Conservation (phyloP, 2,797 vertebrate genomes). For the Phataginus tricuspis region DNA sequence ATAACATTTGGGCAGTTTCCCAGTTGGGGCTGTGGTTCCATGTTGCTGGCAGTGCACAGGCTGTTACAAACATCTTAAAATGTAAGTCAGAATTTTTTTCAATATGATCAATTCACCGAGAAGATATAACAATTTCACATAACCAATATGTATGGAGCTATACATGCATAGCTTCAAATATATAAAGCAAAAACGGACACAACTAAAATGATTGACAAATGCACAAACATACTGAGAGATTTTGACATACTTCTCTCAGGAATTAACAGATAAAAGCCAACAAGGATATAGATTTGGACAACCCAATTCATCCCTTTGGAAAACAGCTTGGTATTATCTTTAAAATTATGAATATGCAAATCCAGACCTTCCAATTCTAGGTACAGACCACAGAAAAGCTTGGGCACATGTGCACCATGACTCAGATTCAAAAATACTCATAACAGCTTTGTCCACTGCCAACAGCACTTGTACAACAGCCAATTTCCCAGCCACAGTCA, state of each 20-base stretch:
- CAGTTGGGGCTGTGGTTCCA: rapidly evolving
- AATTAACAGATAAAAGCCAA: background rate
- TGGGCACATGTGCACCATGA: background rate
- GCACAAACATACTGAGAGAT: background rate
- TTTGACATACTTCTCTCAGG: background rate
- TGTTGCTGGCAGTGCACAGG: background rate
- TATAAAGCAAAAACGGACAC: background rate
- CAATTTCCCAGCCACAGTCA: background rate
- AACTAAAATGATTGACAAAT: background rate
- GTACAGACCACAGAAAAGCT: background rate
- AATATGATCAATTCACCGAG: background rate
- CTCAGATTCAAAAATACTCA: background rate
- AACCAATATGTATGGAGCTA: background rate
- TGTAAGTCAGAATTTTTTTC: background rate
- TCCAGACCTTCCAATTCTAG: background rate
- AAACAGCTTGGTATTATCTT: background rate
- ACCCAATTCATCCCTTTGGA: background rate
- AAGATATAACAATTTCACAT: background rate
- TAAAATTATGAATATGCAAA: background rate
- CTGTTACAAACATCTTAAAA: background rate
- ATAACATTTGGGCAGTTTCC: background rate
- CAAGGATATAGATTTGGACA: background rate
- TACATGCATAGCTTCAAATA: background rate
- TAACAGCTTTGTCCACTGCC: background rate
- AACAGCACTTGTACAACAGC: background rate